Conservation (phyloP, 2,888 invertebrate genomes). For the Tenthredo amoena region DNA sequence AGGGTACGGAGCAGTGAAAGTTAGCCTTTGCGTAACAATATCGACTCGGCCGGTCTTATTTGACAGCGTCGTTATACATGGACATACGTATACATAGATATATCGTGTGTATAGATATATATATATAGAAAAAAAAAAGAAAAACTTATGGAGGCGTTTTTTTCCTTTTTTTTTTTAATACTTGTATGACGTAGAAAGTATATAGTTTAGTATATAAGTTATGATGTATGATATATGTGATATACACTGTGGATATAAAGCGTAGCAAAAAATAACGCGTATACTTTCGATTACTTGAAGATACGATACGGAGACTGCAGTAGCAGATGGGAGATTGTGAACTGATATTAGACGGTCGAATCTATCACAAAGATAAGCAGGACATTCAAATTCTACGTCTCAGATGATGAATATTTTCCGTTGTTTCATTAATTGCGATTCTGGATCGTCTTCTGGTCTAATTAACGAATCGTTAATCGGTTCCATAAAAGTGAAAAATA, state of each 20-base stretch:
- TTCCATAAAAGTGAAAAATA: not conserved
- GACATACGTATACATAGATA: not conserved
- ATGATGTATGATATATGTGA: not conserved
- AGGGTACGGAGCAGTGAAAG: constrained; percentile 69
- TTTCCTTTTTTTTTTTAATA: not conserved
- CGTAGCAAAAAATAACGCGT: not conserved
- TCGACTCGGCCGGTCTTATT: constrained; percentile 60
- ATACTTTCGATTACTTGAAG: not conserved
- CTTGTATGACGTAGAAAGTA: not conserved
- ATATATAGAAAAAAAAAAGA: not conserved
- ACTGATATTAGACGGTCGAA: not conserved
- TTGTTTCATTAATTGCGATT: not conserved
- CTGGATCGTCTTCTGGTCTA: not conserved
- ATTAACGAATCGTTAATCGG: not conserved
- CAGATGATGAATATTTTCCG: no score
- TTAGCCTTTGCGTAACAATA: constrained; percentile 74
- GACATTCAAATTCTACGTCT: not conserved
- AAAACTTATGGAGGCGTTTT: not conserved
- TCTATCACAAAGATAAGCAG: not conserved
- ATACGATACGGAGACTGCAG: not conserved
- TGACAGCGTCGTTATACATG: constrained; percentile 5
- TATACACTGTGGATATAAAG: not conserved
- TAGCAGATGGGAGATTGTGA: not conserved
- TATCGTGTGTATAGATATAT: not conserved
- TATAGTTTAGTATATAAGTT: not conserved